Base-by-base conservation (phyloP, 1,140 invertebrate species). In the Saccostrea echinata region DNA sequence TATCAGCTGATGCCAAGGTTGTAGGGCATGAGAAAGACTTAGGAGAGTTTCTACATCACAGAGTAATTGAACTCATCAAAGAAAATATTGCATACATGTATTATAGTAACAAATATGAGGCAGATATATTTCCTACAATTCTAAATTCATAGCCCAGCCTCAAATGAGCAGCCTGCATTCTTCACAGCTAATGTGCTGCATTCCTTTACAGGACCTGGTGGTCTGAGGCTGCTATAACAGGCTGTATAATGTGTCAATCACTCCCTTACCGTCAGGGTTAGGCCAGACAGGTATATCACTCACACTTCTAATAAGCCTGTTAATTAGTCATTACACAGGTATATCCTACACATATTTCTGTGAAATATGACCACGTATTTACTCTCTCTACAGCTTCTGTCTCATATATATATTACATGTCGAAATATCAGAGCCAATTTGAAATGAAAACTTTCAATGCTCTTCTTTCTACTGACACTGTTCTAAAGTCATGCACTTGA, bases 241-340 rank as follows among this genome's bases (percentile, higher is more conserved):
- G 27, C 27, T 12, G 68, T 76, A 76, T 30, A 30, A 18, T 35
- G 68, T 76, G 68, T 76, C 68, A 27, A 76, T 76, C 68, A 71
- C 24, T 33, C 27, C 24, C 68, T 33, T 24, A 12, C 24, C 13
- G 16, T n/a, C 6, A 61, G 68, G 68, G 68, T 30, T 27, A 76
- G 27, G 27, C 27, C 68, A 76, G 68, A 76, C 68, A 76, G 68
- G 68, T 76, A 76, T 33, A 76, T 76, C 68, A 76, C 30, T 76
- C 68, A 76, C 68, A 76, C 68, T 30, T 27, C 68, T 76, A 76
- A 76, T 61, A 61, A 12, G 68, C 68, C 68, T 30, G 68, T 33
- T 76, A 76, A 76, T 76, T 76, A 76, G 68, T 76, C 68, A 76
- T 35, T 76, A 35, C 16, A 71, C 68, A 76, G 68, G 68, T 76